phyloP scores from a whole-genome alignment of 2,113 vertebrate genomes.

The Callipepla californica region DNA sequence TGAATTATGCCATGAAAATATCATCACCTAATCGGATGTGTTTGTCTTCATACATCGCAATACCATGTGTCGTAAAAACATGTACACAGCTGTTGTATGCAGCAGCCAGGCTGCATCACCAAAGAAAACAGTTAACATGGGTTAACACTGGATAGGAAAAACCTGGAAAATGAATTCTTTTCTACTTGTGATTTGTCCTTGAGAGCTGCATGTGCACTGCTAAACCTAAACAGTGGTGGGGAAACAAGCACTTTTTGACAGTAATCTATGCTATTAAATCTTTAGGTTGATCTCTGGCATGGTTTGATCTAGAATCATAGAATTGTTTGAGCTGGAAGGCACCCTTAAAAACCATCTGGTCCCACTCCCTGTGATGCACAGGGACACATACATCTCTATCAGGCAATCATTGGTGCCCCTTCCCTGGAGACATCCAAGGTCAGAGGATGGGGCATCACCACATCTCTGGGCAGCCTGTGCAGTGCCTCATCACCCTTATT shows the following conservation, averaged over 20 bases:
- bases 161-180: background rate
- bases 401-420: too few species aligned
- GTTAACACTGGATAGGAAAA: background rate
- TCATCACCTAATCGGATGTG: background rate
- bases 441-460: too few species aligned
- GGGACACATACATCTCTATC: too few species aligned
- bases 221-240: background rate
- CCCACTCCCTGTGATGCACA: too few species aligned
- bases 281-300: background rate
- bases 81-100: background rate
- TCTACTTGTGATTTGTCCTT: background rate
- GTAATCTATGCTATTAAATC: background rate
- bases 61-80: background rate
- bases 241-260: background rate
- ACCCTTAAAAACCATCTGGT: too few species aligned
- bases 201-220: background rate
- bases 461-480: too few species aligned
- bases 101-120: background rate
- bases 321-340: too few species aligned
- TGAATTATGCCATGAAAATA: background rate
- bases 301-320: background rate
- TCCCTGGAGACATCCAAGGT: too few species aligned
- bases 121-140: background rate
- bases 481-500: too few species aligned
- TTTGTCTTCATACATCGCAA: background rate